A percentile compares a stretch with the other conserved stretches of the same genome.
These are phyloP conservation scores for Nautilus pompilius DNA, from an alignment of 1,140 invertebrate genomes.

Conservation along the genomic window DNA sequence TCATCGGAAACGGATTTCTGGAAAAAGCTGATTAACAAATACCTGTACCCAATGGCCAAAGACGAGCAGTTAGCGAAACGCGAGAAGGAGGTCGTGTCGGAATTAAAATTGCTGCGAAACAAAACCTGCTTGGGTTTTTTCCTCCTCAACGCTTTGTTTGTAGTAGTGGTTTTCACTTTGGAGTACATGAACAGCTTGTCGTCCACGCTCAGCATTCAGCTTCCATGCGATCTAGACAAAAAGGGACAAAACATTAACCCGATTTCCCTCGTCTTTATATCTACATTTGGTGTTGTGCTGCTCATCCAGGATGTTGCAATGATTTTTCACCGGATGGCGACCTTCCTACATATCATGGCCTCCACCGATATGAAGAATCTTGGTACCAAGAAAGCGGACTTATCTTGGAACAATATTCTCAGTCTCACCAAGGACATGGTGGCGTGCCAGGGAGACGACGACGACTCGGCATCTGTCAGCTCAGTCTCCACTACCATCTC, in stretches of 20 bases:
- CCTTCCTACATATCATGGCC: constrained; percentile 48
- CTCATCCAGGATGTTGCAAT: constrained; percentile 58
- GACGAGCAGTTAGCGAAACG: constrained; percentile 33
- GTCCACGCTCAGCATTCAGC: not conserved
- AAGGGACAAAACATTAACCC: not conserved
- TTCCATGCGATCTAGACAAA: not conserved
- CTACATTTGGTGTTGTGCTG: constrained; percentile 57
- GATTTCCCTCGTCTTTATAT: constrained; percentile 57
- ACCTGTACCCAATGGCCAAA: constrained; percentile 42
- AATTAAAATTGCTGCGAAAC: constrained; percentile 67
- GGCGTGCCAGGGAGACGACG: too few species aligned
- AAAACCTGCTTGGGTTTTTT: constrained; percentile 63
- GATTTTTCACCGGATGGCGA: constrained; percentile 56
- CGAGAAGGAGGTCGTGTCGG: constrained; percentile 64
- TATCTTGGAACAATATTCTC: too few species aligned
- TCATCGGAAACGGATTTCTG: constrained; percentile 35
- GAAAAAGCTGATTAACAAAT: constrained; percentile 40
- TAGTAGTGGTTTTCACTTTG: constrained; percentile 39
- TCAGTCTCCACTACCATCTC: too few species aligned
- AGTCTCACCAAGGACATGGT: too few species aligned
- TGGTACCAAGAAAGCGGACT: too few species aligned
- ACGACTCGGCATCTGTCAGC: too few species aligned
- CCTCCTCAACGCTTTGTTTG: constrained; percentile 46
- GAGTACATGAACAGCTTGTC: not conserved
- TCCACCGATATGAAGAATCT: constrained; percentile 35